Evolutionary conservation across 2,797 vertebrate species (phyloP).

Genomic region (Ispidina lecontei): DNA sequence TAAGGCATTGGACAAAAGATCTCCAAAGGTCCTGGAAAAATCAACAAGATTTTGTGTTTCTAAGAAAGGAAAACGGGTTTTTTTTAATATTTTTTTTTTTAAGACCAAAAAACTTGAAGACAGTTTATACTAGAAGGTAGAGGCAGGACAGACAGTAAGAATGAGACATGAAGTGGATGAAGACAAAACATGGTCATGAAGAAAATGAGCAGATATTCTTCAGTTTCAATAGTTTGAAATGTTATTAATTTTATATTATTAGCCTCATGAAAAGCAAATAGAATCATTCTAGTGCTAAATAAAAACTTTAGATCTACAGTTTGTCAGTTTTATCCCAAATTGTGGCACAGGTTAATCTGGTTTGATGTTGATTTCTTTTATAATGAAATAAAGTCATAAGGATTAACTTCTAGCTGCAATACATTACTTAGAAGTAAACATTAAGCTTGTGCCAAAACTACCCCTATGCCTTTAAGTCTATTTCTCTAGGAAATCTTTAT

Average conservation of each 20-base stretch:
- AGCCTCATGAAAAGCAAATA: not conserved
- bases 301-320: not conserved
- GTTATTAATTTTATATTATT: not conserved
- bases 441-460: not conserved
- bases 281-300: not conserved
- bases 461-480: not conserved
- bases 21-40: not conserved
- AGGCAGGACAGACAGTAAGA: not conserved
- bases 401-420: not conserved
- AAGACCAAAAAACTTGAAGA: not conserved
- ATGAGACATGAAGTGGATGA: not conserved
- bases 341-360: not conserved
- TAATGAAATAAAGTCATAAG: not conserved
- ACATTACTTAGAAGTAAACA: not conserved
- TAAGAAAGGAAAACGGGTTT: not conserved
- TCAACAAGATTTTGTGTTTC: not conserved
- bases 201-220: not conserved
- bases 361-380: not conserved
- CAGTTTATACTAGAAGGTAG: not conserved
- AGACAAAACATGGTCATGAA: not conserved
- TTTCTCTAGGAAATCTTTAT: not conserved
- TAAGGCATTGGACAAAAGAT: not conserved
- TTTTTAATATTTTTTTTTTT: not conserved
- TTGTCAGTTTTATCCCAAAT: not conserved
- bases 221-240: not conserved